Percentiles rank a stretch among this genome's conserved stretches.
These are phyloP conservation scores for Aradus depressus DNA, from an alignment of 2,888 invertebrate genomes.

Conservation along the genomic window DNA sequence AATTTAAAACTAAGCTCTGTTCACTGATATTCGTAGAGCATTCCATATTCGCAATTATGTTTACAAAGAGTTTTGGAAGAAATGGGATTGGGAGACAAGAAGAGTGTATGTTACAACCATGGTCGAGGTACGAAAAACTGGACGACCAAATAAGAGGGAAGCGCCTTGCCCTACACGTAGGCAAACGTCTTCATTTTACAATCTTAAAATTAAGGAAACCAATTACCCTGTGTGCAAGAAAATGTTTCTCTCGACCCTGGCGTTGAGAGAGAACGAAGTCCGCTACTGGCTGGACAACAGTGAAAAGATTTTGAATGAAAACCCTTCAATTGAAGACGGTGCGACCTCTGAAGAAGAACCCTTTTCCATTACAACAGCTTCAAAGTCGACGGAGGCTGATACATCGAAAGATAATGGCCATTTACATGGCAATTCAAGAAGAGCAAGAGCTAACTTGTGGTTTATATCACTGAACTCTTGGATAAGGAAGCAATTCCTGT, in stretches of 20 bases:
- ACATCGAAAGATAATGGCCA: not conserved
- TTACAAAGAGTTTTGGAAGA: constrained; percentile 5
- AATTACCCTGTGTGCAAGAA: constrained; percentile 2
- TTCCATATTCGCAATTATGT: not conserved
- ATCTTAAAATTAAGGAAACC: not conserved
- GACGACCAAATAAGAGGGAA: not conserved
- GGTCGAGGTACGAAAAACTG: constrained; percentile 2
- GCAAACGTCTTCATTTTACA: not conserved
- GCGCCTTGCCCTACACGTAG: not conserved
- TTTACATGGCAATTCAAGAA: not conserved
- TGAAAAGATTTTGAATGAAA: too few relatives aligned
- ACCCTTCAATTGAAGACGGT: constrained; percentile 1
- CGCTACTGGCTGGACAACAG: not conserved
- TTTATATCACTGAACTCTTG: too few relatives aligned
- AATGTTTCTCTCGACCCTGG: constrained; percentile 3
- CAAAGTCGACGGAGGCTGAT: too few relatives aligned
- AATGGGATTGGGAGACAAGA: constrained; percentile 5
- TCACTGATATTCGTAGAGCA: not conserved
- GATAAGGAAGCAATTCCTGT: too few relatives aligned
- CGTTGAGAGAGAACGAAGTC: not conserved
- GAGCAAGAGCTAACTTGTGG: not conserved
- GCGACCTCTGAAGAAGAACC: not conserved
- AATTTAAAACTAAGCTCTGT: constrained; percentile 1
- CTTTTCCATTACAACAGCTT: too few relatives aligned
- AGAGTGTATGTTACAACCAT: constrained; percentile 3